Base-by-base conservation (phyloP, 2,888 invertebrate genomes). In the Drosophila mayaguana region DNA sequence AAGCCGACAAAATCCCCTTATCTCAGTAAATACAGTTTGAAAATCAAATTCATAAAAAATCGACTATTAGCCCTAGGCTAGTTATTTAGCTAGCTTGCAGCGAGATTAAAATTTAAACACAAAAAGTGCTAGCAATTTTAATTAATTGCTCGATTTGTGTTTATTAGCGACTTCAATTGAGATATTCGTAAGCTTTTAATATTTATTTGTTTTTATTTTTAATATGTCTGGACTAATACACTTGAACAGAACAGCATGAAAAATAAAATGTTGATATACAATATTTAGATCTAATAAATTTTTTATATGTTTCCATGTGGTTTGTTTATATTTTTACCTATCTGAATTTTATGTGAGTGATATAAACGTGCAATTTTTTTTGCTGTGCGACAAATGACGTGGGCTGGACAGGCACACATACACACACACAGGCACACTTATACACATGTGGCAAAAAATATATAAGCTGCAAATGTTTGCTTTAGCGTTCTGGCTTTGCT, bases 381-480 rank as follows among this genome's bases (percentile, higher is more conserved):
- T 16, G 6, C 6, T 36, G 63, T 63, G 53, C 64, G 71, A 71
- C 63, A 71, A 71, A 61, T 78, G 57, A 70, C 63, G 62, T 66
- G 63, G 63, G 74, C 63, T 63, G 73, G 36, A 32, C 38, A 42
- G 18, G 28, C 38, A 43, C 53, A 36, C 40, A 34, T 40, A 25
- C 56, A 38, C 20, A 34, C 42, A 38, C 18, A 18, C 11, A 51
- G 22, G 16, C 12, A n/a, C 50, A 59, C 22, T 22, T 20, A 43
- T 42, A 25, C 34, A 62, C 43, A 59, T 50, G 43, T 18, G 2
- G 42, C 53, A 54, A 57, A 48, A 48, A 34, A 20, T 4, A 50
- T 53, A 60, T 73, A 74, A 83, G 84, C 84, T 75, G 59, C 78
- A 78, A 78, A 82, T 87, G 81, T 82, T 87, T 87, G 79, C 79